A percentile compares a stretch with the other conserved stretches of the same genome.
phyloP scores from a whole-genome alignment of 2,797 vertebrate genomes.

The Characodon lateralis region DNA sequence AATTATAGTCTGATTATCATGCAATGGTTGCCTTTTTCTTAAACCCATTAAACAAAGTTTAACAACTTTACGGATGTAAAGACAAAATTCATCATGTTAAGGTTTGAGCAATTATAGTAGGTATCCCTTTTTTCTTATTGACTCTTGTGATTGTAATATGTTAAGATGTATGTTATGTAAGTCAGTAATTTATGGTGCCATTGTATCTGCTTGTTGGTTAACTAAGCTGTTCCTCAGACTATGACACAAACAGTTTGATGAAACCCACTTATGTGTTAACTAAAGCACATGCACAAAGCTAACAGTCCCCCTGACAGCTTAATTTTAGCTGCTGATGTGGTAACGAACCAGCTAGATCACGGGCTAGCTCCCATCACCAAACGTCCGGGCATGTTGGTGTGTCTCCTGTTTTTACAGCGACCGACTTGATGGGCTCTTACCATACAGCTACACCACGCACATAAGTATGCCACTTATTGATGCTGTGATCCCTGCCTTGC shows the following conservation, averaged over 20 bases:
- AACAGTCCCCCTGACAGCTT: conserved; percentile 74
- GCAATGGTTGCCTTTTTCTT: not conserved
- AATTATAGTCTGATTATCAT: not conserved
- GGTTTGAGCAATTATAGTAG: not conserved
- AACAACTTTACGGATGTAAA: not conserved
- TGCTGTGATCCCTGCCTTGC: conserved; percentile 86
- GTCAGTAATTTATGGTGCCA: not conserved
- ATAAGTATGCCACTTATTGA: conserved; percentile 74
- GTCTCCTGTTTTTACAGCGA: conserved; percentile 74
- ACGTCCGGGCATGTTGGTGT: conserved; percentile 75
- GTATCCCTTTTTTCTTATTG: not conserved
- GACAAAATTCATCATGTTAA: not conserved
- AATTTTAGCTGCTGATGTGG: conserved; percentile 78
- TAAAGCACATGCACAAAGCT: conserved; percentile 27
- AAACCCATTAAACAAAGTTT: not conserved
- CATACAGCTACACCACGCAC: conserved; percentile 71
- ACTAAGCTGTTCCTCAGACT: conserved; percentile 47
- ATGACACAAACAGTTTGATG: conserved; percentile 54
- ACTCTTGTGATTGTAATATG: not conserved
- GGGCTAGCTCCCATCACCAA: conserved; percentile 71
- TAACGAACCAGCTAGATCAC: conserved; percentile 81
- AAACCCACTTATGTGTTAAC: conserved; percentile 38
- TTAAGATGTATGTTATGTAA: too few species aligned
- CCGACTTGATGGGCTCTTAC: conserved; percentile 77
- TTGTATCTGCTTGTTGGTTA: conserved; percentile 49